Evolutionary conservation across 2,888 invertebrate genomes (phyloP).

Genomic region (Oxystoma pomonae): DNA sequence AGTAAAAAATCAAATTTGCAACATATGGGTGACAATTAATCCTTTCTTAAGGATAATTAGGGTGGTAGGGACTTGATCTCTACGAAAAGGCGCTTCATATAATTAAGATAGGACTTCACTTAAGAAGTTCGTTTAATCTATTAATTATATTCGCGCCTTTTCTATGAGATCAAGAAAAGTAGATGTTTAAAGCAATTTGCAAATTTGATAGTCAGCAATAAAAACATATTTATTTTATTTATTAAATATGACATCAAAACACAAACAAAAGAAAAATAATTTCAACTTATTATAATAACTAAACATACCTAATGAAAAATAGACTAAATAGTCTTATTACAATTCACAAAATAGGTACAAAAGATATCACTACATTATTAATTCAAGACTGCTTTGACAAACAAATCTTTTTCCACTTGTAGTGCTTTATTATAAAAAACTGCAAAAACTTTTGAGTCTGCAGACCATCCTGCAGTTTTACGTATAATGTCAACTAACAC

Average conservation of each 20-base stretch:
- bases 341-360: not conserved
- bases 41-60: not conserved
- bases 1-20: conserved; percentile 4
- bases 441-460: conserved; percentile 27
- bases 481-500: conserved; percentile 27
- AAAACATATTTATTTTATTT: no score
- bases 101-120: conserved; percentile 22
- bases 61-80: not conserved
- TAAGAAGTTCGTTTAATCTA: conserved; percentile 20
- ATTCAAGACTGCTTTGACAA: not conserved
- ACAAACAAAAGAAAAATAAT: no score
- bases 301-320: no score
- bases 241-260: no score
- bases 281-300: no score
- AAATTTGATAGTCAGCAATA: no score
- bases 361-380: not conserved
- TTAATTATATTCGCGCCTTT: conserved; percentile 19
- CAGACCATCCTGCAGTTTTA: conserved; percentile 29
- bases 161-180: conserved; percentile 12
- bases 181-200: conserved; percentile 12
- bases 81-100: conserved; percentile 15
- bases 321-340: not conserved
- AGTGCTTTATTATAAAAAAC: conserved; percentile 27
- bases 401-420: not conserved
- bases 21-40: conserved; percentile 6